These are phyloP conservation scores for Elysia chlorotica DNA, from an alignment of 1,140 invertebrate genomes.

Conservation along the genomic window DNA sequence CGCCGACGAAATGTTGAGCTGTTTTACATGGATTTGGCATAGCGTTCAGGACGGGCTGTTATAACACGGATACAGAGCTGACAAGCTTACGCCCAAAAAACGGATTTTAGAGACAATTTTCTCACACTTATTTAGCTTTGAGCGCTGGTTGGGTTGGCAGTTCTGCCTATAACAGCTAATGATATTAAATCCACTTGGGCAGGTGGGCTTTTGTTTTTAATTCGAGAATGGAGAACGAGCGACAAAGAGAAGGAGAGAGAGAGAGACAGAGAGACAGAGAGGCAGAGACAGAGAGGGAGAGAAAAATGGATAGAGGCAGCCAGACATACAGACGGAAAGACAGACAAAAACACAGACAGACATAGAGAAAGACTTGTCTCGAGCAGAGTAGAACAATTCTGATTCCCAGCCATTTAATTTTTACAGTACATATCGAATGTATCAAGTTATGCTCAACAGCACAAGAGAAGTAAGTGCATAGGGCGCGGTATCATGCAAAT, in stretches of 20 bases:
- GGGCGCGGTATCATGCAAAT: too few species aligned
- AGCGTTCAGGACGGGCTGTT: too few species aligned
- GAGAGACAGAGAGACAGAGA: background rate
- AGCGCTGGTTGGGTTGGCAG: background rate
- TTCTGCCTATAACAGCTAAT: background rate
- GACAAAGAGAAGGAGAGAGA: slow-evolving; percentile 1
- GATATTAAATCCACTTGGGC: background rate
- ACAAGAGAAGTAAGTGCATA: background rate
- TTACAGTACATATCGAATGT: background rate
- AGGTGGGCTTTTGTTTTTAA: background rate
- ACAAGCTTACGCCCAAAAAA: too few species aligned
- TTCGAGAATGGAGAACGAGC: background rate
- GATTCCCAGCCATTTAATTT: too few species aligned
- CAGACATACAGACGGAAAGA: background rate
- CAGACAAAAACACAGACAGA: slow-evolving; percentile 7
- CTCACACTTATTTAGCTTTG: background rate
- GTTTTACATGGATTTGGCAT: too few species aligned
- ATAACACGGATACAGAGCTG: background rate
- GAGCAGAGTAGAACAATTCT: background rate
- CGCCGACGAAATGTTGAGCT: too few species aligned
- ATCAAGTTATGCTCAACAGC: background rate
- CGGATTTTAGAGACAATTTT: background rate
- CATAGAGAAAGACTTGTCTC: background rate
- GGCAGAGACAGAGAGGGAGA: background rate
- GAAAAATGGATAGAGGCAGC: background rate